A percentile compares a stretch with the other conserved stretches of the same genome.
Conservation (phyloP, 1,140 invertebrate genomes). For the Neodiprion lecontei region DNA sequence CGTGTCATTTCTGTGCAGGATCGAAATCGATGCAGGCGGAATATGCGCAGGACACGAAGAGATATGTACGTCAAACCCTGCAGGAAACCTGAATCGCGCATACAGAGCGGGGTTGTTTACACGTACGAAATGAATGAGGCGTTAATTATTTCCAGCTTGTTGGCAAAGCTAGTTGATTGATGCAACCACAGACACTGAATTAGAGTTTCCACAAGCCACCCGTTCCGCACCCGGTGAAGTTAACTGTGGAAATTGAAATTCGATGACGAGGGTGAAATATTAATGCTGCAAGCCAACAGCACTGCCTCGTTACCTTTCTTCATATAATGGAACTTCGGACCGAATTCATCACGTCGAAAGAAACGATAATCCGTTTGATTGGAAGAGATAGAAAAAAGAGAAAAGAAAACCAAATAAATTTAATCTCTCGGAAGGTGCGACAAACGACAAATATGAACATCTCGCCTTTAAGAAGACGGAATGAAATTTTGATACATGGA, state of each 20-base stretch:
- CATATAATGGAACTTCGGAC: too few relatives aligned
- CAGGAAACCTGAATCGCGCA: neutral
- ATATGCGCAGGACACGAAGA: neutral
- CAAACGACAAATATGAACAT: too few relatives aligned
- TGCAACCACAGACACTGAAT: constrained; percentile 39
- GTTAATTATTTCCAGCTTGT: constrained; percentile 43
- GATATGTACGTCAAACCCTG: neutral
- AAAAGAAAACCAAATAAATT: too few relatives aligned
- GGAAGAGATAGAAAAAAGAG: too few relatives aligned
- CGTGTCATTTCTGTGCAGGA: neutral
- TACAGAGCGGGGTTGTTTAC: constrained; percentile 9
- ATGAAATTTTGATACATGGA: neutral
- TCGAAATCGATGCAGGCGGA: neutral
- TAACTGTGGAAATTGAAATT: constrained; percentile 41
- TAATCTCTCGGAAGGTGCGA: too few relatives aligned
- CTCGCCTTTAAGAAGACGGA: too few relatives aligned
- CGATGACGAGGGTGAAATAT: constrained; percentile 43
- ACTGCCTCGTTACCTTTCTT: neutral
- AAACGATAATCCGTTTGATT: too few relatives aligned
- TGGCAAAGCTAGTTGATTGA: constrained; percentile 38
- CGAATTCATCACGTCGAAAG: too few relatives aligned
- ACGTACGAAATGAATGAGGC: constrained; percentile 6
- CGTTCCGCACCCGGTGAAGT: constrained; percentile 11
- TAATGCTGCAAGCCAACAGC: constrained; percentile 26
- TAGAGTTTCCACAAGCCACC: constrained; percentile 31